phyloP scores from a whole-genome alignment of 37 sponge, comb jelly and placozoan species.

The Theonella swinhoei region DNA sequence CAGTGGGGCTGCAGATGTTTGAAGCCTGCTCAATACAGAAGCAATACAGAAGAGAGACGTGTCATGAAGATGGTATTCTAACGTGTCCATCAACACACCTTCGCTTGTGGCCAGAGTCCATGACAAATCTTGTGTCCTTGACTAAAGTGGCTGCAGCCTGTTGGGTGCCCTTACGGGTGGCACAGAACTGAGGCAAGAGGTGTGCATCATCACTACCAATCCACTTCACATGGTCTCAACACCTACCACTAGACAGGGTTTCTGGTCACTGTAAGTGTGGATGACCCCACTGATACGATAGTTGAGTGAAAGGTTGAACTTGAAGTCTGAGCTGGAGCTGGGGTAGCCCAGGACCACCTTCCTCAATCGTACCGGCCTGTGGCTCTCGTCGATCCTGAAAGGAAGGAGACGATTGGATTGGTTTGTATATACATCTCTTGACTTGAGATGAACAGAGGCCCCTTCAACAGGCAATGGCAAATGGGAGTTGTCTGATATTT shows the following conservation, averaged over 20 bases:
- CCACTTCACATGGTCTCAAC: too few relatives aligned
- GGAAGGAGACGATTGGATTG: not conserved
- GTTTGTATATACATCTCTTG: too few relatives aligned
- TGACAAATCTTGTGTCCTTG: conserved; percentile 91
- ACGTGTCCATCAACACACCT: conserved; percentile 27
- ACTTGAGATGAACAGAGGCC: too few relatives aligned
- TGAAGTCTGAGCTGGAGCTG: conserved; percentile 81
- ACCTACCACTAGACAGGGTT: conserved; percentile 91
- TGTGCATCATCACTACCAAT: not conserved
- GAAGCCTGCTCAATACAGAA: conserved; percentile 31
- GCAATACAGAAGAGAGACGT: not conserved
- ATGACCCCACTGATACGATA: conserved; percentile 91
- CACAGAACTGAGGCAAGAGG: conserved; percentile 82
- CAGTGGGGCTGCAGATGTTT: conserved; percentile 50
- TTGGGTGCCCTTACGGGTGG: conserved; percentile 93
- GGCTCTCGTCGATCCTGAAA: conserved; percentile 88
- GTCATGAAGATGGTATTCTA: not conserved
- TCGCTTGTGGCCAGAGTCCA: conserved; percentile 74
- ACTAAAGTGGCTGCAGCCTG: conserved; percentile 91
- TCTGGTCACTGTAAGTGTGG: conserved; percentile 89
- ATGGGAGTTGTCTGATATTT: too few relatives aligned
- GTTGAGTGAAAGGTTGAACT: conserved; percentile 93
- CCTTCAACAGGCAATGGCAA: not conserved
- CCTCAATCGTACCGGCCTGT: conserved; percentile 92
- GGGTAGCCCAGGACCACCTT: conserved; percentile 93